Conservation (phyloP, 2,797 vertebrate genomes). For the Sciaenops ocellatus region DNA sequence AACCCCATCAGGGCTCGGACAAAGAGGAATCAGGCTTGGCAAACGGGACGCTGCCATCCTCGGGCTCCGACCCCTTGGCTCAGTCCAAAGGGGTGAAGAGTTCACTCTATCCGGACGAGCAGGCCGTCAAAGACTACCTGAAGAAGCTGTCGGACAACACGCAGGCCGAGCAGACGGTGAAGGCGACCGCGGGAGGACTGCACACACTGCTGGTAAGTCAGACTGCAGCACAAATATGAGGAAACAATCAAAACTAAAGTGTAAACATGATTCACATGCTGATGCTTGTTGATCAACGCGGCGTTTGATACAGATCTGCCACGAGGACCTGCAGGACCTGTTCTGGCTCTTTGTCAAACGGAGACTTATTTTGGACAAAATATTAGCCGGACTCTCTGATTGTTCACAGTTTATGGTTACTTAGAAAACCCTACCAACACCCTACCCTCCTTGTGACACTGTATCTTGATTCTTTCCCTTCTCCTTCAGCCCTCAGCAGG, state of each 20-base stretch:
- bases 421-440: no score
- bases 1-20: constrained; percentile 47
- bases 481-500: constrained; percentile 60
- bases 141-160: constrained; percentile 84
- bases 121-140: constrained; percentile 87
- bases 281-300: no score
- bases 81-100: constrained; percentile 62
- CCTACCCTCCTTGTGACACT: no score
- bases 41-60: constrained; percentile 50
- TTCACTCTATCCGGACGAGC: constrained; percentile 84
- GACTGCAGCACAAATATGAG: not conserved
- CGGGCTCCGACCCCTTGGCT: constrained; percentile 1
- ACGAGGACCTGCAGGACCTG: no score
- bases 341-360: no score
- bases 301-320: no score
- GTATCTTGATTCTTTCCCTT: not conserved
- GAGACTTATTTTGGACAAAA: no score
- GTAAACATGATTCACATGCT: not conserved
- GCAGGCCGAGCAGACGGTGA: constrained; percentile 74
- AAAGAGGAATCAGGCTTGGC: constrained; percentile 13
- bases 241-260: not conserved
- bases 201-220: constrained; percentile 83
- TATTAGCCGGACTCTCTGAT: no score
- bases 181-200: constrained; percentile 58
- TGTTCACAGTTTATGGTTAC: no score